Percentiles rank a stretch among this genome's conserved stretches.
Evolutionary conservation across 2,113 vertebrate genomes (phyloP).

Genomic region (Aix galericulata): DNA sequence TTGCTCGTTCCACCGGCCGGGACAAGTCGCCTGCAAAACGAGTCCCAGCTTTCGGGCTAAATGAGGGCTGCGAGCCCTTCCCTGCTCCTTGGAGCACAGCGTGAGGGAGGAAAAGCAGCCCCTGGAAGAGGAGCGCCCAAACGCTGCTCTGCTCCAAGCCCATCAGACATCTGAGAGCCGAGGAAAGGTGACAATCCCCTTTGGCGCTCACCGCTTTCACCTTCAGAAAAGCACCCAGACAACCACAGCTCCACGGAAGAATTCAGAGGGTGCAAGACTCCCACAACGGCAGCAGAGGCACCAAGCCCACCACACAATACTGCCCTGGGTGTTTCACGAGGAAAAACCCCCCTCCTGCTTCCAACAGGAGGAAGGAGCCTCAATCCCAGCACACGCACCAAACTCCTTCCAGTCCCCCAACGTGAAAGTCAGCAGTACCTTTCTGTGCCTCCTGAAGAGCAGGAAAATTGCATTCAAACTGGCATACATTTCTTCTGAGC

Average conservation of each 20-base stretch:
- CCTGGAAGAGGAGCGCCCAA: background rate
- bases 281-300: background rate
- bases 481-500: slow-evolving; percentile 45
- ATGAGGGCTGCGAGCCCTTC: background rate
- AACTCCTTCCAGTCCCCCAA: background rate
- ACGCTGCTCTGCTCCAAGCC: background rate
- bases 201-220: background rate
- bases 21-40: slow-evolving; percentile 1
- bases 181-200: background rate
- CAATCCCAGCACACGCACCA: background rate
- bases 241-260: background rate
- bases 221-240: background rate
- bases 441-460: slow-evolving; percentile 65
- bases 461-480: slow-evolving; percentile 61
- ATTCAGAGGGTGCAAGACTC: background rate
- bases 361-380: background rate
- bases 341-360: background rate
- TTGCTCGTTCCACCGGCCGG: slow-evolving; percentile 30
- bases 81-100: background rate
- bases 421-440: slow-evolving; percentile 61
- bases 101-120: background rate
- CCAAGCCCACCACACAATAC: background rate
- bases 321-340: background rate
- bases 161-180: background rate
- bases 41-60: slow-evolving; percentile 15